These are phyloP conservation scores for Emys orbicularis DNA, from an alignment of 2,797 vertebrate genomes.

Conservation along the genomic window DNA sequence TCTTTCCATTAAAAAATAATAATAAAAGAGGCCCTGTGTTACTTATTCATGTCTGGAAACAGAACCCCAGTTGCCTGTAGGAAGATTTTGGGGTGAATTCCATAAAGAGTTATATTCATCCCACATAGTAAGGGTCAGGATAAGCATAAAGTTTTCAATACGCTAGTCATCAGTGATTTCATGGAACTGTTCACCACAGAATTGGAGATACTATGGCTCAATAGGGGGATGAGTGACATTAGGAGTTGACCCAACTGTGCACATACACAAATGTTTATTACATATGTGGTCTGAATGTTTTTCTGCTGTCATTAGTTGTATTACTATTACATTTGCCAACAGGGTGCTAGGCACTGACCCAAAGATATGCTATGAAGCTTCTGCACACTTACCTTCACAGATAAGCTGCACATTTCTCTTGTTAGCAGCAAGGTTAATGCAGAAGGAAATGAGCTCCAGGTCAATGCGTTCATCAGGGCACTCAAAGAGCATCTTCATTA, in stretches of 20 bases:
- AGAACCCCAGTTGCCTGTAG: not conserved
- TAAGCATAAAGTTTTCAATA: not conserved
- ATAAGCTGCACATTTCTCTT: constrained; percentile 94
- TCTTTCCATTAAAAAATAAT: not conserved
- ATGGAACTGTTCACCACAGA: not conserved
- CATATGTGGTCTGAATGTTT: not conserved
- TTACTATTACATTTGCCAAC: not conserved
- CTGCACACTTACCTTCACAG: constrained; percentile 88
- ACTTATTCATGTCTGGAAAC: not conserved
- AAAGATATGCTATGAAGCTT: not conserved
- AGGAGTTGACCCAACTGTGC: not conserved
- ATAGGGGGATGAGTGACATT: not conserved
- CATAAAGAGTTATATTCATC: not conserved
- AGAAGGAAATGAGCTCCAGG: constrained; percentile 92
- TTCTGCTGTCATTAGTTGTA: not conserved
- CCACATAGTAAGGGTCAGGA: not conserved
- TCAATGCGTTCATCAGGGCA: constrained; percentile 88
- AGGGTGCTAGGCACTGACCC: too few species aligned
- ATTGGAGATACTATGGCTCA: not conserved
- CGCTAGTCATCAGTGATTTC: not conserved
- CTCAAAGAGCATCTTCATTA: constrained; percentile 95
- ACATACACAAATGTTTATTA: not conserved
- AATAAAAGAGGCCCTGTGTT: not conserved
- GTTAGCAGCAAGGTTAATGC: constrained; percentile 95
- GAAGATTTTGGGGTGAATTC: not conserved